Evolutionary conservation across 2,888 invertebrate species (phyloP), one percentile per base, ranked within the genome.

Genomic region (Thumatha senex): DNA sequence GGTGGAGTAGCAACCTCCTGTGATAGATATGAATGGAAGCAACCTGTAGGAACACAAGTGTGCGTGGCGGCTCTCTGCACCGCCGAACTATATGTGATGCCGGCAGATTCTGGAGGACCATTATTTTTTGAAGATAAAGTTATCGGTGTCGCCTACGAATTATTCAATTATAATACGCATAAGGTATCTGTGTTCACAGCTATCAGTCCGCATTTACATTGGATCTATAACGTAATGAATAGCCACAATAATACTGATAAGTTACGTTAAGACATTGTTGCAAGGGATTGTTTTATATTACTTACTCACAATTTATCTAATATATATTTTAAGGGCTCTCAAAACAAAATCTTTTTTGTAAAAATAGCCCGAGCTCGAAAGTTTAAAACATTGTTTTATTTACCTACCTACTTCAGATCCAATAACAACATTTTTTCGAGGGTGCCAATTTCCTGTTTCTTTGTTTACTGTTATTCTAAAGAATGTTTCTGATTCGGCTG

Each of bases 71-170:
- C 42, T 13, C 44, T n/a, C 2, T 55, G 51, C 12, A 1, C n/a
- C 2, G 1, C n/a, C 0, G 10, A 30, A 1, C 39, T 48, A 33
- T 24, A 40, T 10, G 46, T 51, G n/a, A 39, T 51, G 44, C 47
- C 41, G 2, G 54, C 46, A 0, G 54, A 55, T 30, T 55, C 51
- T 10, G 51, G 51, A 0, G 51, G 51, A 7, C 45, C 54, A n/a
- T 14, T 55, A 10, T 42, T 55, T 7, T 10, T 44, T 4, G 45
- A 34, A 11, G 51, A 44, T 8, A 45, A 30, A 33, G 33, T 55
- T 4, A 39, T 51, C 1, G 54, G 54, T 5, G 39, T 55, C 8
- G 36, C 54, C 4, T 46, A 34, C n/a, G 33, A 42, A 9, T 40
- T 46, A n/a, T 24, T 33, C 8, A 4, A 14, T 7, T 14, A 31